Conservation (phyloP, 2,113 vertebrate genomes). For the Narcine bancroftii region DNA sequence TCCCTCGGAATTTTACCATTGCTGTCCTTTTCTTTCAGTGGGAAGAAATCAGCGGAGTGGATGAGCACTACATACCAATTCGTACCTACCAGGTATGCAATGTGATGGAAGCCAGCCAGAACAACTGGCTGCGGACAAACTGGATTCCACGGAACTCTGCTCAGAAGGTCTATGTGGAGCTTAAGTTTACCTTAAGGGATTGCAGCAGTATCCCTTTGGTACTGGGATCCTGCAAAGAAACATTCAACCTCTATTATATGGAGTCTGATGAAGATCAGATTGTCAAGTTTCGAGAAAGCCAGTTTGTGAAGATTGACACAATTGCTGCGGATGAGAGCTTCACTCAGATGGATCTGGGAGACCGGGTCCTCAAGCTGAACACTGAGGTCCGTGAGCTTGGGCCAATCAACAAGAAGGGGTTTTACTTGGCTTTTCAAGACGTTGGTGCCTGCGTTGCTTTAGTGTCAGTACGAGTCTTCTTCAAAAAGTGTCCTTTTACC, state of each 20-base stretch:
- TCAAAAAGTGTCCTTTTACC: slow-evolving; percentile 91
- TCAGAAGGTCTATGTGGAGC: slow-evolving; percentile 94
- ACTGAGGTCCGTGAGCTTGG: slow-evolving; percentile 93
- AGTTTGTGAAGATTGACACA: slow-evolving; percentile 93
- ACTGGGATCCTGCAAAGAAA: slow-evolving; percentile 94
- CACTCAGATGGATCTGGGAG: slow-evolving; percentile 94
- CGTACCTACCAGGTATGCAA: slow-evolving; percentile 98
- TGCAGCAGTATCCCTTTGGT: slow-evolving; percentile 96
- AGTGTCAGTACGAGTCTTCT: slow-evolving; percentile 83
- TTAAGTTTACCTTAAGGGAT: slow-evolving; percentile 94
- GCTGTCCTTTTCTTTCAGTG: slow-evolving; percentile 58
- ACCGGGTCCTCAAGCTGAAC: slow-evolving; percentile 95
- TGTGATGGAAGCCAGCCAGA: slow-evolving; percentile 97
- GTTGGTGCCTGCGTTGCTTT: slow-evolving; percentile 72
- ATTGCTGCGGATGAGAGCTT: slow-evolving; percentile 97
- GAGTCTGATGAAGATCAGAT: slow-evolving; percentile 87
- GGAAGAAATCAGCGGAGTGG: slow-evolving; percentile 98
- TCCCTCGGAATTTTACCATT: not conserved
- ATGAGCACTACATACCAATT: slow-evolving; percentile 95
- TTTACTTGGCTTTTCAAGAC: slow-evolving; percentile 92
- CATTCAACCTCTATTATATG: slow-evolving; percentile 94
- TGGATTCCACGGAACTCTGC: slow-evolving; percentile 92
- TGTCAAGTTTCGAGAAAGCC: slow-evolving; percentile 84
- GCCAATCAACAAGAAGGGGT: slow-evolving; percentile 82
- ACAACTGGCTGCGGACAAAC: slow-evolving; percentile 97